These are phyloP conservation scores for Icerya purchasi DNA, from an alignment of 2,888 invertebrate genomes.

Conservation along the genomic window DNA sequence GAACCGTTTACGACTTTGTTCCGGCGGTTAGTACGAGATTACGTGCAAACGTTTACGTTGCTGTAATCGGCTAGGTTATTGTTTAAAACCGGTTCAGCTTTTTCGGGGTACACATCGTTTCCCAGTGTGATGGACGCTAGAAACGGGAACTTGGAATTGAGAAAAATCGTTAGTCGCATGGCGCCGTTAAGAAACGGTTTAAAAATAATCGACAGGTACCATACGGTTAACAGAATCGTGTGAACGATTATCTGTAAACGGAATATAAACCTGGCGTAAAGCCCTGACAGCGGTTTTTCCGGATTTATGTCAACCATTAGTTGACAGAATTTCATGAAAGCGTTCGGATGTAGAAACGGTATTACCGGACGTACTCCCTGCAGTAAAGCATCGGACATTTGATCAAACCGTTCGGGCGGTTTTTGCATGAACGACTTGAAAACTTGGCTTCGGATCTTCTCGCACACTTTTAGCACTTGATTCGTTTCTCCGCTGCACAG, in stretches of 20 bases:
- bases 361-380: slow-evolving; percentile 47
- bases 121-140: not conserved
- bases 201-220: slow-evolving; percentile 28
- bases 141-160: not conserved
- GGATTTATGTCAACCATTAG: slow-evolving; percentile 33
- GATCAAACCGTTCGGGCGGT: slow-evolving; percentile 37
- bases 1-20: too few relatives aligned
- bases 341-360: slow-evolving; percentile 35
- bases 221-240: slow-evolving; percentile 22
- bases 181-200: slow-evolving; percentile 38
- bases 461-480: slow-evolving; percentile 32
- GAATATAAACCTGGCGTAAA: slow-evolving; percentile 24
- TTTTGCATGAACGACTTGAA: slow-evolving; percentile 38
- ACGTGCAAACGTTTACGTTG: too few relatives aligned
- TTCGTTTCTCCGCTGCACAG: slow-evolving; percentile 19
- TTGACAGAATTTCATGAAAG: slow-evolving; percentile 35
- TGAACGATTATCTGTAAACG: slow-evolving; percentile 25
- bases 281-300: slow-evolving; percentile 21
- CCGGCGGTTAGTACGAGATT: too few relatives aligned
- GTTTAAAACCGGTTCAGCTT: too few relatives aligned
- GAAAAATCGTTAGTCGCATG: slow-evolving; percentile 31
- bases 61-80: too few relatives aligned
- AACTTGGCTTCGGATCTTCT: slow-evolving; percentile 34
- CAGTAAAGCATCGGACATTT: slow-evolving; percentile 40
- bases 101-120: not conserved